Evolutionary conservation across 2,888 invertebrate species (phyloP).

Genomic region (Cosmia trapezina): DNA sequence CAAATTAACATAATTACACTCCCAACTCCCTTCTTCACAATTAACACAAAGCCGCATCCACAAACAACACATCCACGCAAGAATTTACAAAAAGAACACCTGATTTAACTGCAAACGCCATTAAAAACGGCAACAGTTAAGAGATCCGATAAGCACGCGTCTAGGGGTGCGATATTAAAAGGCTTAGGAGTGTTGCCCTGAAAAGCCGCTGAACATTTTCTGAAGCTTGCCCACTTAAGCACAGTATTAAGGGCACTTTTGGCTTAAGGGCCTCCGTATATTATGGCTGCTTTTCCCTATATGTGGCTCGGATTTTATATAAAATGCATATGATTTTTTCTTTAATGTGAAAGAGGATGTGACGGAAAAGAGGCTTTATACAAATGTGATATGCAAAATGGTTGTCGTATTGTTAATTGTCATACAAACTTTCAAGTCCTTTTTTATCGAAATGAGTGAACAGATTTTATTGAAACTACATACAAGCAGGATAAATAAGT

Average conservation of each 20-base stretch:
- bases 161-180: conserved; percentile 88
- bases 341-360: conserved; percentile 12
- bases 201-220: conserved; percentile 88
- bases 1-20: background rate
- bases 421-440: no score
- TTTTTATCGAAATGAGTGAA: no score
- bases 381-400: background rate
- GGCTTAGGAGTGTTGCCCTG: conserved; percentile 89
- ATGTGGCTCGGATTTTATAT: conserved; percentile 69
- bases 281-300: conserved; percentile 82
- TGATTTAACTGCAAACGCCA: conserved; percentile 75
- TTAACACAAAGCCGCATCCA: conserved; percentile 10
- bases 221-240: conserved; percentile 88
- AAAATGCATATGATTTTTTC: conserved; percentile 41
- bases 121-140: conserved; percentile 82
- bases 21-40: background rate
- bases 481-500: no score
- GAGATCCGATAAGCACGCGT: conserved; percentile 78
- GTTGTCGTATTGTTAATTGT: background rate
- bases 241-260: conserved; percentile 89
- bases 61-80: background rate
- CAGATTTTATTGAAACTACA: no score
- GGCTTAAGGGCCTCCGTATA: conserved; percentile 85
- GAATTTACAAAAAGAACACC: conserved; percentile 55
- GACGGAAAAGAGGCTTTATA: background rate